Percentiles rank a stretch among this genome's conserved stretches.
phyloP scores from a whole-genome alignment of 2,113 vertebrate species.

The Calidris pygmaea region DNA sequence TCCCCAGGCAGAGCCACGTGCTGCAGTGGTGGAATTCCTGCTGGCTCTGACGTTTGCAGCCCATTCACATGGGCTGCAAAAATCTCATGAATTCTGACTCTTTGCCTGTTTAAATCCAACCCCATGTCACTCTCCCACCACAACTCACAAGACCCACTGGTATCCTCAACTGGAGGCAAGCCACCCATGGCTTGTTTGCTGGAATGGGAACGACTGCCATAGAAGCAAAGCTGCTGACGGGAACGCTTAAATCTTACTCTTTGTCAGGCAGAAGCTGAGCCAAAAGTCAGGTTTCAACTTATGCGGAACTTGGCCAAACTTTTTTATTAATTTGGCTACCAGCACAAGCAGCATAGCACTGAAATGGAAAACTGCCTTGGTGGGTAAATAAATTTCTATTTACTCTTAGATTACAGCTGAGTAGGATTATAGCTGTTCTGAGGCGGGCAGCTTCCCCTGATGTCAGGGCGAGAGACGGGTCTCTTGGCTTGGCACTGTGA shows the following conservation, averaged over 20 bases:
- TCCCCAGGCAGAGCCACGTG: not conserved
- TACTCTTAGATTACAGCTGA: not conserved
- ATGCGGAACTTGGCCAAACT: not conserved
- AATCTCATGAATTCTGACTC: not conserved
- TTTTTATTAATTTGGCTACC: conserved; percentile 15
- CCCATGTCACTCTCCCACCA: not conserved
- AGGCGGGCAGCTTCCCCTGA: not conserved
- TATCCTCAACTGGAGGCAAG: not conserved
- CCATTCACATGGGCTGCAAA: not conserved
- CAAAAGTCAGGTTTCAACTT: conserved; percentile 14
- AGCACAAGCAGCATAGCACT: not conserved
- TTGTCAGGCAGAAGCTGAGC: not conserved
- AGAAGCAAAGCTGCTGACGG: not conserved
- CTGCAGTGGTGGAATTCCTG: not conserved
- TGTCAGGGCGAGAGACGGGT: accelerated
- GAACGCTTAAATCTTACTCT: not conserved
- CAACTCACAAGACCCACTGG: not conserved
- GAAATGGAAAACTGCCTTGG: not conserved
- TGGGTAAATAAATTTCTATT: not conserved
- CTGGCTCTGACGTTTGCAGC: not conserved
- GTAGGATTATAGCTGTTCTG: not conserved
- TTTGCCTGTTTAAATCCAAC: not conserved
- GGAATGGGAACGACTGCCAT: not conserved
- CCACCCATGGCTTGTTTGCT: not conserved
- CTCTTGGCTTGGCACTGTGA: not conserved